These are phyloP conservation scores for Alcis repandata DNA, from an alignment of 2,888 invertebrate species.

Conservation along the genomic window DNA sequence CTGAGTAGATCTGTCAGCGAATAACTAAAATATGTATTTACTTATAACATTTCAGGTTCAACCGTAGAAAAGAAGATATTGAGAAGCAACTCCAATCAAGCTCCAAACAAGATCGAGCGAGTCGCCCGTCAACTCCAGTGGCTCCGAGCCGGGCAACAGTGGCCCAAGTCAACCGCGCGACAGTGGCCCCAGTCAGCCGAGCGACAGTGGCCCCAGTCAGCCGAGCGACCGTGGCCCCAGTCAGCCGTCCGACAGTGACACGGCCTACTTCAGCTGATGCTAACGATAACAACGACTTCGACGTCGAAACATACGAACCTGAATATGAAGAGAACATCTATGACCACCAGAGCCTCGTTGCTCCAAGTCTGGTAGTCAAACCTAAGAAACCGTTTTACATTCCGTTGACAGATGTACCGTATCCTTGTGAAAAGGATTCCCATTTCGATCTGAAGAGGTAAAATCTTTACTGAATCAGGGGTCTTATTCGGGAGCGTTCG, in stretches of 20 bases:
- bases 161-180: too few species aligned
- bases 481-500: too few species aligned
- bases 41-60: conserved; percentile 57
- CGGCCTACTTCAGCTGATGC: conserved; percentile 22
- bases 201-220: too few species aligned
- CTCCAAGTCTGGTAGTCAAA: conserved; percentile 53
- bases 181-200: too few species aligned
- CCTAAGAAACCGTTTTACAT: conserved; percentile 67
- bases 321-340: conserved; percentile 57
- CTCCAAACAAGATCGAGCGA: conserved; percentile 33
- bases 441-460: conserved; percentile 74
- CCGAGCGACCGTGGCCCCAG: too few species aligned
- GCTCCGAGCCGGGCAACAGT: too few species aligned
- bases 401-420: conserved; percentile 73
- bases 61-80: conserved; percentile 71
- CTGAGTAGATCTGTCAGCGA: too few species aligned
- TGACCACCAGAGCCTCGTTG: conserved; percentile 56
- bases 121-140: too few species aligned
- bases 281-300: conserved; percentile 68
- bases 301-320: conserved; percentile 66
- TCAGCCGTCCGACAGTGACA: conserved; percentile 9
- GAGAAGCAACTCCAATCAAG: conserved; percentile 60
- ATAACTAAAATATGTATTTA: background rate
- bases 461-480: conserved; percentile 28
- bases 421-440: conserved; percentile 75